Evolutionary conservation across 2,797 vertebrate species (phyloP), one percentile per base, ranked within the genome.

Genomic region (Botia kubotai): DNA sequence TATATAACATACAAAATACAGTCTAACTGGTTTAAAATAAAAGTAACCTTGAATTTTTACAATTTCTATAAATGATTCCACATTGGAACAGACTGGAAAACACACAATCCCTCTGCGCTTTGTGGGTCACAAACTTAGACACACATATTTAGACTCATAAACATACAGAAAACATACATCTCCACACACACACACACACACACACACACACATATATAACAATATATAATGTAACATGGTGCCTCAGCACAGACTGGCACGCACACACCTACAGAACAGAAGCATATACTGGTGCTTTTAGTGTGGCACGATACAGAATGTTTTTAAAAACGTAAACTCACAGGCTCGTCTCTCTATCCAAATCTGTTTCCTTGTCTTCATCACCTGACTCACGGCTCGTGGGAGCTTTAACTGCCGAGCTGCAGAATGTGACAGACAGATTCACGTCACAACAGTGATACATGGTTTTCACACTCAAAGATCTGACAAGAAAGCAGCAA

Each of bases 1-100:
- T 86, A 85, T 78, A 82, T 83, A 85, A 87, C 84, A 83, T 87
- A 87, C 73, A 85, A 87, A 86, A 87, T 80, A 83, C 83, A 71
- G 14, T 73, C 77, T 80, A 80, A 60, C 75, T 62, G 69, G 67
- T 65, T 83, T 52, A 78, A 87, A 87, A 83, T 65, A 68, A 84
- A 80, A 80, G 26, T 62, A 73, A 57, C 60, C 79, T 80, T 55
- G 57, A 63, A 46, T 77, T 75, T 80, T 75, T 73, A 33, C 69
- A 52, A 82, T 39, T 75, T 68, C 75, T 81, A 81, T 52, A 79
- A 53, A 63, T 62, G 7, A 74, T 43, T 39, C 48, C 36, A 77
- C 57, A 23, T 55, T 77, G 70, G 77, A 75, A 69, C 58, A 55
- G 8, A 53, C 58, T 77, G 72, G 57, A 72, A 74, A 82, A 85